A percentile compares a stretch with the other conserved stretches of the same genome.
These are phyloP conservation scores for Argopecten irradians DNA, from an alignment of 1,140 invertebrate species.

Conservation along the genomic window DNA sequence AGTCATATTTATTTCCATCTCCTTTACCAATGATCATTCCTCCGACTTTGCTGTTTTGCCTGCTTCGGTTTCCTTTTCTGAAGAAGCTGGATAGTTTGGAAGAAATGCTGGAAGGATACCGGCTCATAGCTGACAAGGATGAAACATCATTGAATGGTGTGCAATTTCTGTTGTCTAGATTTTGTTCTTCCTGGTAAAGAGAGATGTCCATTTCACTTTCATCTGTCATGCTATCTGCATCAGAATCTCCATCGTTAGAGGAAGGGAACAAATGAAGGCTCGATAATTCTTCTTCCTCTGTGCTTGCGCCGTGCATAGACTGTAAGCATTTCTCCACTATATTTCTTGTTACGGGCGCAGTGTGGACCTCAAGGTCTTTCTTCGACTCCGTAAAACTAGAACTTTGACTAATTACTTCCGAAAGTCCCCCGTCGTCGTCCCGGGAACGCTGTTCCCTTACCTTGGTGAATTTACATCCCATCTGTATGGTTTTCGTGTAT, in stretches of 20 bases:
- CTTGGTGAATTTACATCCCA: not conserved
- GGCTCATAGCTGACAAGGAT: not conserved
- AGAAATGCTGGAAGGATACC: not conserved
- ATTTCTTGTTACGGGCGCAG: not conserved
- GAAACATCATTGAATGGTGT: slow-evolving; percentile 1
- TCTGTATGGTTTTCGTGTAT: not conserved
- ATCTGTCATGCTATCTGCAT: not conserved
- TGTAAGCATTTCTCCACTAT: not conserved
- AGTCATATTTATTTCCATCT: not conserved
- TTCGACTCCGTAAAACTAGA: not conserved
- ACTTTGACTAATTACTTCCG: not conserved
- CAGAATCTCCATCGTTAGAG: not conserved
- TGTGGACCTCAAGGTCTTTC: not conserved
- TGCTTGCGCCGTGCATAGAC: not conserved
- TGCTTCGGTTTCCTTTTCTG: not conserved
- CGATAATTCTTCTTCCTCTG: not conserved
- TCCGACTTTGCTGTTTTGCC: not conserved
- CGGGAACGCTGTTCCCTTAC: not conserved
- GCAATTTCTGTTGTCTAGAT: not conserved
- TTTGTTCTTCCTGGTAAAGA: not conserved
- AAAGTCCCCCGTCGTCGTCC: not conserved
- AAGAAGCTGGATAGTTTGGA: not conserved
- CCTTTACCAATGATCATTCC: not conserved
- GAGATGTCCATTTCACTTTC: not conserved
- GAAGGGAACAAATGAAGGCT: not conserved